Evolutionary conservation across 2,888 invertebrate genomes (phyloP).

Genomic region (Drosophila mayaguana): DNA sequence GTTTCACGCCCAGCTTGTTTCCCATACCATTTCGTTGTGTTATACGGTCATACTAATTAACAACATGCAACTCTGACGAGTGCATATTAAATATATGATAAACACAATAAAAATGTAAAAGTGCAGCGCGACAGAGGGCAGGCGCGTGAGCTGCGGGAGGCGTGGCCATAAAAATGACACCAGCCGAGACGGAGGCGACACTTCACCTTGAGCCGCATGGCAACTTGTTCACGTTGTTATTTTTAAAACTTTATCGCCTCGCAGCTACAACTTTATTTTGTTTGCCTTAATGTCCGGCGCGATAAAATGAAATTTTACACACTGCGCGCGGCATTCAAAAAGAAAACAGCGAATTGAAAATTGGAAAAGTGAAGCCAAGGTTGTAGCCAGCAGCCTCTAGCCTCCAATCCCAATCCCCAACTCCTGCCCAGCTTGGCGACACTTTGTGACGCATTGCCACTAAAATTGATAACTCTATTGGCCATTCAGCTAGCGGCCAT

Average conservation of each 20-base stretch:
- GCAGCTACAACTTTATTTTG: slow-evolving; percentile 66
- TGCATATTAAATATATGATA: slow-evolving; percentile 40
- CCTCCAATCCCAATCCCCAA: not conserved
- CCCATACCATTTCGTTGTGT: not conserved
- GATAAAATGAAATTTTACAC: slow-evolving; percentile 72
- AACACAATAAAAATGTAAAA: slow-evolving; percentile 42
- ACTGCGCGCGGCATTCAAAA: slow-evolving; percentile 56
- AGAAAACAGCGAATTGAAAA: slow-evolving; percentile 17
- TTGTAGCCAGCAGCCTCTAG: slow-evolving; percentile 35
- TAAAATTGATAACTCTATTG: slow-evolving; percentile 80
- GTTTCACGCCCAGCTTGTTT: slow-evolving; percentile 4
- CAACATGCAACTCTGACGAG: slow-evolving; percentile 34
- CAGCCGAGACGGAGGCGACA: slow-evolving; percentile 48
- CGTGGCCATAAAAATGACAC: slow-evolving; percentile 64
- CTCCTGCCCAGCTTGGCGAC: slow-evolving; percentile 38
- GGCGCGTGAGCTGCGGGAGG: slow-evolving; percentile 1
- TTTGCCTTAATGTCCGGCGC: slow-evolving; percentile 50
- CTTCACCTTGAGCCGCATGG: slow-evolving; percentile 67
- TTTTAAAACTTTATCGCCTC: slow-evolving; percentile 55
- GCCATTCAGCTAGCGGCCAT: slow-evolving; percentile 58
- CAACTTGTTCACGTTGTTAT: slow-evolving; percentile 39
- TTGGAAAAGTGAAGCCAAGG: slow-evolving; percentile 50
- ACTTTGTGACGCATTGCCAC: slow-evolving; percentile 73
- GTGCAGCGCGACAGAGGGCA: slow-evolving; percentile 1
- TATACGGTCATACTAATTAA: slow-evolving; percentile 60